These are phyloP conservation scores for Barypeithes pellucidus DNA, from an alignment of 2,888 invertebrate genomes.

Conservation along the genomic window DNA sequence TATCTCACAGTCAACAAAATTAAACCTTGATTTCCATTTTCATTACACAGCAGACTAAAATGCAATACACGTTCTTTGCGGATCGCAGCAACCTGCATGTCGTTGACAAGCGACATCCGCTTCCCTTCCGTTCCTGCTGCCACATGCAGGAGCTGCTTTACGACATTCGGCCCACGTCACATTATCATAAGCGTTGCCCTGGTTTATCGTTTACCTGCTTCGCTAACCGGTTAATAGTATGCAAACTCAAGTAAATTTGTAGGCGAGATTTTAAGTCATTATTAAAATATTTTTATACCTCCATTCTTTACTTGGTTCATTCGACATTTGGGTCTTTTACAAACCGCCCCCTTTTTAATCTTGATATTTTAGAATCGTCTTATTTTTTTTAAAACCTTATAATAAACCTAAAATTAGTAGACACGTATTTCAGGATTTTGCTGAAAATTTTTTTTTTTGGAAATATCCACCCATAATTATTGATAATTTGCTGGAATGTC, in stretches of 20 bases:
- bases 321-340: no score
- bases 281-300: no score
- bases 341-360: no score
- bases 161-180: constrained; percentile 24
- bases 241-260: constrained; percentile 22
- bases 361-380: no score
- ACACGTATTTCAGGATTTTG: no score
- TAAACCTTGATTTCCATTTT: neutral
- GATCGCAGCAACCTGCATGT: constrained; percentile 30
- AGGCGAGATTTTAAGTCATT: neutral
- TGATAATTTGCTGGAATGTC: no score
- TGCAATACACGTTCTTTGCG: constrained; percentile 25
- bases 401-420: no score
- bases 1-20: neutral
- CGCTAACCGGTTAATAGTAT: constrained; percentile 22
- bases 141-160: constrained; percentile 27
- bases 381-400: no score
- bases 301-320: no score
- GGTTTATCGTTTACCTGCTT: constrained; percentile 33
- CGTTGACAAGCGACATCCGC: constrained; percentile 33
- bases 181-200: constrained; percentile 33
- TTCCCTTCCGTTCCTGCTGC: constrained; percentile 34
- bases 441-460: no score
- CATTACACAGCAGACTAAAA: neutral
- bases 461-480: no score